Conservation (phyloP, 2,888 invertebrate genomes). For the Paralinhomoeus sp. region DNA sequence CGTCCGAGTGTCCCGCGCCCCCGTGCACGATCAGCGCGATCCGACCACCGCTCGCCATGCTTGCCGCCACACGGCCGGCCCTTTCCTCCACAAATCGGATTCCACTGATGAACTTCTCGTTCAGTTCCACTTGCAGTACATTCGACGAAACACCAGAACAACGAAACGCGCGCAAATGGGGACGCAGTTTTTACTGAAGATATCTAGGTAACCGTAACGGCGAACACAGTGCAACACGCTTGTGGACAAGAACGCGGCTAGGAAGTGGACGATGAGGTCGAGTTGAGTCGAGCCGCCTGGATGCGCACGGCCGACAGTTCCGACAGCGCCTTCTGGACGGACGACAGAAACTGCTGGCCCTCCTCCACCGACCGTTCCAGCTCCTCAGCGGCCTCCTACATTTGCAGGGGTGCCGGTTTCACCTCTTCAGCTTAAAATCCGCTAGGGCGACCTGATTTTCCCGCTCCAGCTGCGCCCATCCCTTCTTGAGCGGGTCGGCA, state of each 20-base stretch:
- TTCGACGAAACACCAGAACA: no score
- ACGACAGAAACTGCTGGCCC: constrained; percentile 60
- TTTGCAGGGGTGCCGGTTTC: not conserved
- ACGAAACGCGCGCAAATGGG: no score
- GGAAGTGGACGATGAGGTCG: not conserved
- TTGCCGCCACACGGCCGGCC: no score
- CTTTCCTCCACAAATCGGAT: no score
- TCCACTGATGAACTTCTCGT: no score
- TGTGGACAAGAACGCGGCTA: no score
- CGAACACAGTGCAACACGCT: no score
- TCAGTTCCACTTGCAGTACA: no score
- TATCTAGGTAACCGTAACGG: no score
- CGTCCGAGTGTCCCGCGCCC: not conserved
- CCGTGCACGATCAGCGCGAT: constrained; percentile 1
- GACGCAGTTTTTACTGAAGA: no score
- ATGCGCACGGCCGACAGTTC: constrained; percentile 77
- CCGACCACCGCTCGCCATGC: no score
- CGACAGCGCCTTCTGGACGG: constrained; percentile 67
- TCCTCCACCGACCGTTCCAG: constrained; percentile 57
- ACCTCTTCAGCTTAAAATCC: not conserved
- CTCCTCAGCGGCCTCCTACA: constrained; percentile 59
- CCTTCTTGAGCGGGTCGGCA: constrained; percentile 54
- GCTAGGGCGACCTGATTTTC: not conserved
- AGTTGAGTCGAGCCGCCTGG: constrained; percentile 20
- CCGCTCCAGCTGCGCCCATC: constrained; percentile 62